Base-by-base conservation (phyloP, 2,113 vertebrate genomes). In the Menidia beryllina region DNA sequence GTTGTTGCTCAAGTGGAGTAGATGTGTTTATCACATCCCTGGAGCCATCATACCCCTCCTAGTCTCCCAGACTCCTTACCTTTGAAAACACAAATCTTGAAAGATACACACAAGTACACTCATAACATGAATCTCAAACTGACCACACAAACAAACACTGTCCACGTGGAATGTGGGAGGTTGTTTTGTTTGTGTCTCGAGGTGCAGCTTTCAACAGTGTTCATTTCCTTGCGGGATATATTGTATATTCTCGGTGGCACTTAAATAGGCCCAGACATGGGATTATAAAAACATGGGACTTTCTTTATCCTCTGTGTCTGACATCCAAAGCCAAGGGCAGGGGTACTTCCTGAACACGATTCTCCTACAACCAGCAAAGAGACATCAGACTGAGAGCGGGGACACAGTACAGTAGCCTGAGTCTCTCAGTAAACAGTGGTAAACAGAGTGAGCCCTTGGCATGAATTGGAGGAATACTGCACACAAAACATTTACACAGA, bases 401-500 rank as follows among this genome's bases (percentile, higher is more conserved):
- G 85, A 84, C 82, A 87, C 49, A 79, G 82, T 79, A 89, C 88
- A 90, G 89, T 91, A 90, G 88, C 86, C 76, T 76, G 72, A 77
- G 84, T 75, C 66, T 2, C 78, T 77, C 75, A 73, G 83, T 91
- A 91, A 93, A 93, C 88, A 91, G 25, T 73, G 81, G 73, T 89
- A 91, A 91, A 93, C 88, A 92, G 54, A 89, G 79, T 67, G 54
- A 75, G 70, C 43, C 47, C 76, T 75, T 60, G 25, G 85, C 71
- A 85, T 79, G 72, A 85, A 77, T 85, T 70, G 64, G 86, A 89
- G 67, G 79, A 87, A 89, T 82, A 79, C 78, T 36, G 51, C 13
- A 34, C 65, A 72, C 82, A 82, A 90, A 91, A 90, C 89, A 87
- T 92, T 93, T 92, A 90, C 85, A 86, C 54, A 77, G 69, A 90